Evolutionary conservation across 2,888 invertebrate species (phyloP), one percentile per base, ranked within the genome.

Genomic region (Molorchus minor): DNA sequence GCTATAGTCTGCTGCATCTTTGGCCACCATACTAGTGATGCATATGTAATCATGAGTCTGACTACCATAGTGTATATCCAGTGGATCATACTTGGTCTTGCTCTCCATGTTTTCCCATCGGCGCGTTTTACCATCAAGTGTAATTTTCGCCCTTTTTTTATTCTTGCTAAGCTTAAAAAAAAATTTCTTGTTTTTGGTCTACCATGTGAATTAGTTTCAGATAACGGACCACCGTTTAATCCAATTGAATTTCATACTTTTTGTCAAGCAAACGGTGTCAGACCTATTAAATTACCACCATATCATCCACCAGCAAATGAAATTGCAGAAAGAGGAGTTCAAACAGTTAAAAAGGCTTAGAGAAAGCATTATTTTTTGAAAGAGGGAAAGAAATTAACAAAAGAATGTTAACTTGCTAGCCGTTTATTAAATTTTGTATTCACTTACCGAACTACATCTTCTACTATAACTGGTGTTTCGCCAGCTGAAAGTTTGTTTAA

Each of bases 191-290:
- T 63, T 16, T 56, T 66, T 64, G 67, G 65, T 8, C 47, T 69
- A 40, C 65, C 63, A n/a, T 41, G 21, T 35, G 64, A 58, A 49
- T 12, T 66, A 10, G 65, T 68, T 1, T 58, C 65, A 1, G 68
- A 69, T 30, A 69, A 70, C 54, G 70, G 69, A 13, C 67, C 66
- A 21, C 68, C 66, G 4, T 70, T 65, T 43, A 69, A 49, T 44
- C 66, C 66, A 5, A 13, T 13, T 15, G 54, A 62, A 45, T 67
- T 68, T 61, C 45, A 45, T 20, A 16, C 15, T 15, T 71, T 71
- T 57, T 70, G 65, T 55, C 58, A 63, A 51, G 45, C 58, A 20
- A 69, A 71, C 56, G 67, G 69, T 16, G 70, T 69, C 13, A 71
- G 62, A 54, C 53, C 56, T 21, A 35, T 64, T 4, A 64, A 64